A percentile compares a stretch with the other conserved stretches of the same genome.
phyloP scores from a whole-genome alignment of 2,113 vertebrate genomes.

The Paradisaea rubra region DNA sequence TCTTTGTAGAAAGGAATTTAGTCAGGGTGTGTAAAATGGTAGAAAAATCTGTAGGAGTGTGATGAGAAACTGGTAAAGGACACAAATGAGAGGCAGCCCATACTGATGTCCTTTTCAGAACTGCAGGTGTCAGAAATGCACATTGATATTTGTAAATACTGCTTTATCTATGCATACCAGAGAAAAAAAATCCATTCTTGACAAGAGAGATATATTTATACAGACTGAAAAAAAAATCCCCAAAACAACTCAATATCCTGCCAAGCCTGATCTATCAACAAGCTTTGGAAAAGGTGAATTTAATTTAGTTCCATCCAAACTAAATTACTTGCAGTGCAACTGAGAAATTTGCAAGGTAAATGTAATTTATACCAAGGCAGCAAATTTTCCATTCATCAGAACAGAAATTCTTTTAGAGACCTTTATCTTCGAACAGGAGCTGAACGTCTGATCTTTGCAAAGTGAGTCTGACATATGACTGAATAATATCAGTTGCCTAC shows the following conservation, averaged over 20 bases:
- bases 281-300: slow-evolving; percentile 43
- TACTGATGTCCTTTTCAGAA: neutral
- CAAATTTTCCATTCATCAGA: slow-evolving; percentile 4
- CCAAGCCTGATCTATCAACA: neutral
- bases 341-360: slow-evolving; percentile 58
- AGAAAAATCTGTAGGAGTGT: neutral
- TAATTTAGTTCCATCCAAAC: slow-evolving; percentile 46
- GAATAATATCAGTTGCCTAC: neutral
- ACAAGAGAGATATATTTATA: neutral
- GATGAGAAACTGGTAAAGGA: neutral
- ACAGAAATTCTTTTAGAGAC: neutral
- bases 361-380: slow-evolving; percentile 29
- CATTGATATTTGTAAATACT: neutral
- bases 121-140: neutral
- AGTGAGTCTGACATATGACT: neutral
- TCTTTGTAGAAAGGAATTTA: neutral
- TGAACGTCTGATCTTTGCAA: neutral
- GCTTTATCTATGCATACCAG: neutral
- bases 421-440: neutral
- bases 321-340: slow-evolving; percentile 29
- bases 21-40: neutral
- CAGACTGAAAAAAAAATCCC: neutral
- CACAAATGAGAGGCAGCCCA: neutral
- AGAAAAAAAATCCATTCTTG: neutral
- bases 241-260: slow-evolving; percentile 24